phyloP scores from a whole-genome alignment of 2,888 invertebrate genomes.

The Cyclophora albipunctata region DNA sequence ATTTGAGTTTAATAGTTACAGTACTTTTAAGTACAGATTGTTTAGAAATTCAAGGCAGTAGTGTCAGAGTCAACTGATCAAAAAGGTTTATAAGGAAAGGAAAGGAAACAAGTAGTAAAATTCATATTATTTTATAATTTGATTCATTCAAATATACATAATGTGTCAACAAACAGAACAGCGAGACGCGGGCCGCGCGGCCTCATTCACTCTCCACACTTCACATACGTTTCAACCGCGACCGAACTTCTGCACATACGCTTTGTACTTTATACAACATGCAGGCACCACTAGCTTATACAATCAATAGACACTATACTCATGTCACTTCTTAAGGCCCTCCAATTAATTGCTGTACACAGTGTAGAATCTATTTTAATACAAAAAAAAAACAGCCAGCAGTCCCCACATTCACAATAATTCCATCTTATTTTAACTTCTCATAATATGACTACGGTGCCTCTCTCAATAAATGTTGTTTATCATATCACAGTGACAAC shows the following conservation, averaged over 20 bases:
- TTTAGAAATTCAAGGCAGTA: too few relatives aligned
- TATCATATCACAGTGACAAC: slow-evolving; percentile 67
- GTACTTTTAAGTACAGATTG: too few relatives aligned
- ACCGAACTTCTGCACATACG: slow-evolving; percentile 70
- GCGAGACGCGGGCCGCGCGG: slow-evolving; percentile 61
- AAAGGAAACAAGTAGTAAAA: slow-evolving; percentile 50
- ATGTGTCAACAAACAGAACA: slow-evolving; percentile 74
- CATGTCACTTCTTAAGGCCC: slow-evolving; percentile 11
- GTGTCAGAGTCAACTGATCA: neutral
- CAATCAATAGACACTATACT: slow-evolving; percentile 5
- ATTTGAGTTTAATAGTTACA: too few relatives aligned
- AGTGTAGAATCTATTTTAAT: slow-evolving; percentile 1
- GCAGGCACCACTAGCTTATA: slow-evolving; percentile 30
- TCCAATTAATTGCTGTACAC: slow-evolving; percentile 10
- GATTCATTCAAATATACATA: slow-evolving; percentile 75
- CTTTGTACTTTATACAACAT: slow-evolving; percentile 57
- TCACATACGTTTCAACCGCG: slow-evolving; percentile 43
- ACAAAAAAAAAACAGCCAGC: slow-evolving; percentile 9
- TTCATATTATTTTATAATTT: slow-evolving; percentile 75
- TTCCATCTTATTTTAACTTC: slow-evolving; percentile 25
- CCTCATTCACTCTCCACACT: slow-evolving; percentile 29
- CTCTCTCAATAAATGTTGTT: slow-evolving; percentile 62
- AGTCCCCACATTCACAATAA: slow-evolving; percentile 38
- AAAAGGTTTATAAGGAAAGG: slow-evolving; percentile 14
- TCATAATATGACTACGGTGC: slow-evolving; percentile 56